Base-by-base conservation (phyloP, 2,888 invertebrate species). In the Fragum fragum region DNA sequence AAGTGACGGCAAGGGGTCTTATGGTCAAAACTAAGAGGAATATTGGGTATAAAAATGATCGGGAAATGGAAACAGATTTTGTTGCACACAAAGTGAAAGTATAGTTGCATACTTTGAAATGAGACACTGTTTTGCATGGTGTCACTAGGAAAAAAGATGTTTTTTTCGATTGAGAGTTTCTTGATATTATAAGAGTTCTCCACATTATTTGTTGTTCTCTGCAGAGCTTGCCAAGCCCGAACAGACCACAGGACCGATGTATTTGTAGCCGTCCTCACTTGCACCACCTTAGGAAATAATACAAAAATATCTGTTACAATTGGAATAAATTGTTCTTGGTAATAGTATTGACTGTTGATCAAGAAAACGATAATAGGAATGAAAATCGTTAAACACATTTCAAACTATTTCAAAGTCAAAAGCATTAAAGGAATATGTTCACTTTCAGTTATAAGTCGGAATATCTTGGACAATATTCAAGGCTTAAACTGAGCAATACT, bases 231-330 rank as follows among this genome's bases (percentile, higher is more conserved):
- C 47, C 29, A 66, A 28, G 59, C 90, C 90, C 28, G 79, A 83
- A 80, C 90, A 91, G 53, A 74, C 68, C 21, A 89, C 63, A 32
- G 90, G 86, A 53, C 90, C 90, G 52, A 91, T 42, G 14, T 79
- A 81, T 75, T 79, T 80, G 83, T 79, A 89, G 47, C 91, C 91
- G 61, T 88, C 87, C 72, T 91, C 91, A 1, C 79, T 73, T 29
- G 77, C 9, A 32, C 90, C 90, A 89, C 90, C 90, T 90, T 88
- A 26, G 81, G 79, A 86, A 74, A 78, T 73, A 47, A 59, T 52
- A 71, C 71, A 53, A 71, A 55, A 71, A 71, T 21, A 23, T 28
- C 53, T 1, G 66, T 66, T 42, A 66, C 23, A 18, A 21, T 32
- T 16, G 3, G 21, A n/a, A n/a, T n/a, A n/a, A n/a, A n/a, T n/a